These are phyloP conservation scores for Argyresthia goedartella DNA, from an alignment of 2,888 invertebrate species.

Conservation along the genomic window DNA sequence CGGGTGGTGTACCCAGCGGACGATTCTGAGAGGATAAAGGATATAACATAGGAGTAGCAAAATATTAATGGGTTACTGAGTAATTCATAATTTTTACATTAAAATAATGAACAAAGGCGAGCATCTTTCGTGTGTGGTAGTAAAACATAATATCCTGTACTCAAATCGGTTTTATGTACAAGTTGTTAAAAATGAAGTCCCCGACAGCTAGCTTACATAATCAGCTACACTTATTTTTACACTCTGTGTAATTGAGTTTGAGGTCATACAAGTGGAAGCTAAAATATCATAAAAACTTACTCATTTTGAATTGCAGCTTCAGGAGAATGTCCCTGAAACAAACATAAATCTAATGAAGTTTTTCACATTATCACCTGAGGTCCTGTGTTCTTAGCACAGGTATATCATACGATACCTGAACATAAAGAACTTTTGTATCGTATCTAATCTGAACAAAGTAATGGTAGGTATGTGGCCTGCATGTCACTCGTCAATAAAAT, in stretches of 20 bases:
- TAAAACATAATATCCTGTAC: too few species aligned
- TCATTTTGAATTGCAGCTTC: background rate
- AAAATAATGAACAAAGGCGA: too few species aligned
- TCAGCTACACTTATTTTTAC: too few species aligned
- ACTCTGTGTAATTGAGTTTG: too few species aligned
- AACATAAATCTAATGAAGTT: background rate
- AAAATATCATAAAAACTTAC: background rate
- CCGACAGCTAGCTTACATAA: too few species aligned
- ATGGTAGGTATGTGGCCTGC: too few species aligned
- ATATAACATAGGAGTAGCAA: background rate
- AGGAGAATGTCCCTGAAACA: background rate
- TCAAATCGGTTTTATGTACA: too few species aligned
- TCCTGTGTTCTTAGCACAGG: background rate
- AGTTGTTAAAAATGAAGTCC: too few species aligned
- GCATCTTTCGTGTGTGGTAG: too few species aligned
- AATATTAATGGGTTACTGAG: background rate
- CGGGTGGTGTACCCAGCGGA: constrained; percentile 40
- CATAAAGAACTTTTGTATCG: background rate
- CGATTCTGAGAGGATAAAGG: constrained; percentile 27
- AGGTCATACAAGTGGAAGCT: background rate
- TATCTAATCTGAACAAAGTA: too few species aligned
- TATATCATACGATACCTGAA: background rate
- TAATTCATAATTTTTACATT: background rate
- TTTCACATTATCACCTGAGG: background rate
- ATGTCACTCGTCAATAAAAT: too few species aligned